These are phyloP conservation scores for Drosophila leontia DNA, from an alignment of 1,140 invertebrate species.

Conservation along the genomic window DNA sequence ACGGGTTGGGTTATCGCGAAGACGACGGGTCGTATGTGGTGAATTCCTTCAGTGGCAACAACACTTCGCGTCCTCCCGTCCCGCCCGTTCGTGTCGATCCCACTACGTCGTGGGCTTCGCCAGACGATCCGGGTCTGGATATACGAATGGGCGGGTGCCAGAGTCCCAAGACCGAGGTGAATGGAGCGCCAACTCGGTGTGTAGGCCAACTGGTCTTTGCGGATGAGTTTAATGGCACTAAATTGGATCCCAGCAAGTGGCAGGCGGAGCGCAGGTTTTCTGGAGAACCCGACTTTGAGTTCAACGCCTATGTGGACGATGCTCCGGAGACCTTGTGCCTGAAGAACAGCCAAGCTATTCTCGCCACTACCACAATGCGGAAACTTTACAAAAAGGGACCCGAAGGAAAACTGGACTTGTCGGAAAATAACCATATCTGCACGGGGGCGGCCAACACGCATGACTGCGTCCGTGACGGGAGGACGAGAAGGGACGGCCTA, in stretches of 20 bases:
- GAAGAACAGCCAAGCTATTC: conserved; percentile 86
- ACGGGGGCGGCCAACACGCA: conserved; percentile 83
- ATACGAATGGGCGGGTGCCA: conserved; percentile 40
- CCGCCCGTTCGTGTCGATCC: neutral
- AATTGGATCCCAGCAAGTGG: conserved; percentile 80
- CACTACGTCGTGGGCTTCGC: conserved; percentile 24
- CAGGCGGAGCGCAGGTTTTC: conserved; percentile 82
- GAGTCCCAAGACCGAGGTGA: conserved; percentile 46
- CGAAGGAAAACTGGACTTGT: conserved; percentile 84
- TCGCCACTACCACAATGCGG: conserved; percentile 86
- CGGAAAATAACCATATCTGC: conserved; percentile 68
- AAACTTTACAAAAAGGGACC: conserved; percentile 85
- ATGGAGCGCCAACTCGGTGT: conserved; percentile 84
- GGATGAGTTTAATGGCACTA: conserved; percentile 85
- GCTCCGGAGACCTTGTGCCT: conserved; percentile 86
- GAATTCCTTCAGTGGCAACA: conserved; percentile 70
- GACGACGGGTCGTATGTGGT: conserved; percentile 87
- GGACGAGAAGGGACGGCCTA: conserved; percentile 63
- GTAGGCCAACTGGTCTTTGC: conserved; percentile 86
- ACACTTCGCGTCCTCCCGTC: neutral
- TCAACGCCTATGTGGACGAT: conserved; percentile 88
- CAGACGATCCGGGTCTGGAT: conserved; percentile 25
- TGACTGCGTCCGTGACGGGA: conserved; percentile 84
- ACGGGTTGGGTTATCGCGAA: conserved; percentile 88
- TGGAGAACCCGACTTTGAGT: conserved; percentile 86